Evolutionary conservation across 30 jellyfish, hydroid and myxozoan species (phyloP), one percentile per base, ranked within the genome.

Genomic region (Catostylus mosaicus): DNA sequence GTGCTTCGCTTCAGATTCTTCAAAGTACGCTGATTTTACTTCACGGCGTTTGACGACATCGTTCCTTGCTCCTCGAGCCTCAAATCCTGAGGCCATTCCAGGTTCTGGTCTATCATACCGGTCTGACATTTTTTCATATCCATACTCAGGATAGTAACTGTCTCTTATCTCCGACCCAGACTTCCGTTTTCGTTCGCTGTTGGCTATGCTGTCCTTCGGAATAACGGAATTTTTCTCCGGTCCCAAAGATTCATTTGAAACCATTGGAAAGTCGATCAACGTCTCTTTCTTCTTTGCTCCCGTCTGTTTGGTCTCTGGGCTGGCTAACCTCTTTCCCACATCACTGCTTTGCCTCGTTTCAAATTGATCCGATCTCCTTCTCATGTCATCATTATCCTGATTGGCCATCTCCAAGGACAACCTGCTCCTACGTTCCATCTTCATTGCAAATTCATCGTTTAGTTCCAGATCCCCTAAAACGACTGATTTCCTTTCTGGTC

Each of bases 361-460:
- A 27, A 32, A 30, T 3, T 6, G 26, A 22, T 7, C 73, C 27
- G 43, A 18, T 33, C 37, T 4, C 72, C 5, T 75, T 1, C 45
- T 30, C 22, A 16, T 7, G 20, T 33, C 68, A 30, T 33, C 91
- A 43, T 6, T 59, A 32, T 37, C 24, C n/a, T n/a, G n/a, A 0
- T 56, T 72, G 26, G 30, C 73, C 61, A 32, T 30, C 24, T 81
- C 91, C 67, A 67, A 30, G 1, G 91, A 81, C 0, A 34, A 34
- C 70, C 67, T 63, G 71, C 84, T 67, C 52, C 84, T 48, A 10
- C 84, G 75, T 48, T 81, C 91, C 91, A 81, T 81, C 23, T 81
- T 81, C 84, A 73, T 63, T 35, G 91, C 91, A 37, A 81, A 81
- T 48, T 81, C 91, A 0, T 81, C 91, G 67, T 81, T 81, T 78